phyloP scores from a whole-genome alignment of 2,888 invertebrate genomes.

The Orgyia antiqua region DNA sequence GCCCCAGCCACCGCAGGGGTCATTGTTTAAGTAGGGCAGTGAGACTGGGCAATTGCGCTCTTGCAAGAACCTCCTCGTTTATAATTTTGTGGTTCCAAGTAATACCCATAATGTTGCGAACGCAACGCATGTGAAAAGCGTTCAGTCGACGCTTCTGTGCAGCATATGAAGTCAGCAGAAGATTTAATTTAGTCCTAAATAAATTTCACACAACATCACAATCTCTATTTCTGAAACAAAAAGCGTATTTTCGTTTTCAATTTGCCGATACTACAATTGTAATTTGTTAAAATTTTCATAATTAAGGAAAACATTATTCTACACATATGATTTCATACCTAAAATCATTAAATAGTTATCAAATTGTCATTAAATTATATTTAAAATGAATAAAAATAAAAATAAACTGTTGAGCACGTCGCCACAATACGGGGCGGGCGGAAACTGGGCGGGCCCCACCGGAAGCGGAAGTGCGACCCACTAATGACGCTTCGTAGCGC shows the following conservation, averaged over 20 bases:
- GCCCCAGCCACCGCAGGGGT: not conserved
- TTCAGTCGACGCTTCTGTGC: too few species aligned
- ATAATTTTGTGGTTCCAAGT: not conserved
- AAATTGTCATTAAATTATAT: not conserved
- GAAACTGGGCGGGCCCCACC: slow-evolving; percentile 29
- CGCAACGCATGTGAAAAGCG: too few species aligned
- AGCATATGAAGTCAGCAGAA: too few species aligned
- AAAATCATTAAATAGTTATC: too few species aligned
- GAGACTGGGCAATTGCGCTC: not conserved
- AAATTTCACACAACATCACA: too few species aligned
- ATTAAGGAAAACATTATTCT: too few species aligned
- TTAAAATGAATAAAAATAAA: slow-evolving; percentile 30
- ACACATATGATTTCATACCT: too few species aligned
- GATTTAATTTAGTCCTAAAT: too few species aligned
- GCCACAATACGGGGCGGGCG: slow-evolving; percentile 25
- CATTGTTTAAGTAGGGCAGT: not conserved
- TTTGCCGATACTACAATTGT: too few species aligned
- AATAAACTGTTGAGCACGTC: slow-evolving; percentile 23
- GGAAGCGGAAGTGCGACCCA: slow-evolving; percentile 48
- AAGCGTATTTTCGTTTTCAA: too few species aligned
- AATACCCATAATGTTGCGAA: not conserved
- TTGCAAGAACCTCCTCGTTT: not conserved
- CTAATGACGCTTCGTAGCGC: slow-evolving; percentile 50
- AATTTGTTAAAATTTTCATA: too few species aligned
- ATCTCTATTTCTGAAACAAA: too few species aligned